phyloP scores from a whole-genome alignment of 2,797 vertebrate genomes.

The Crocidura indochinensis region DNA sequence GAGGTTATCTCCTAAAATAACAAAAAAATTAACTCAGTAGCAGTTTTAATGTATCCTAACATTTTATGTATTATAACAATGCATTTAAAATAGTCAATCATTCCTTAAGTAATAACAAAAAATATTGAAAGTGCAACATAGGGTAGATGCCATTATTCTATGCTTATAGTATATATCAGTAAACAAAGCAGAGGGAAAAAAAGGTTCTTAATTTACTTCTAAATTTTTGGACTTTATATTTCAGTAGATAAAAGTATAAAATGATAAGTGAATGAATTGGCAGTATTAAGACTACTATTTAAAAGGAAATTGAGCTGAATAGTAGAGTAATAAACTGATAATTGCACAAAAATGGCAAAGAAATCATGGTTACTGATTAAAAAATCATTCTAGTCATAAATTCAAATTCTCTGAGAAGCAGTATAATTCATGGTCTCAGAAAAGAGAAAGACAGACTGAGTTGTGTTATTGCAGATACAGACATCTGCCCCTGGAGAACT shows the following conservation, averaged over 20 bases:
- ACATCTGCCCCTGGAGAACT: fast-evolving
- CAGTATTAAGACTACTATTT: background rate
- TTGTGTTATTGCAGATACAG: background rate
- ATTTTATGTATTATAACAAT: background rate
- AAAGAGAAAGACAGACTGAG: fast-evolving
- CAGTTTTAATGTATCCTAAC: background rate
- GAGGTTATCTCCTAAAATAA: background rate
- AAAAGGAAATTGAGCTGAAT: background rate
- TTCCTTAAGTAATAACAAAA: conserved; percentile 31
- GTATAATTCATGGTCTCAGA: fast-evolving
- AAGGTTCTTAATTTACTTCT: too few relatives aligned
- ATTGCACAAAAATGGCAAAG: background rate
- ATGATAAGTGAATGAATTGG: background rate
- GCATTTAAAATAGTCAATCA: background rate
- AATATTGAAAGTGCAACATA: background rate
- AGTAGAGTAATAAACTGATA: background rate
- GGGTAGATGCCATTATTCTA: background rate
- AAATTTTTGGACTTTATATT: background rate
- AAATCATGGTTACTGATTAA: too few relatives aligned
- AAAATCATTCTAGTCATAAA: fast-evolving
- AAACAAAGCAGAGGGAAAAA: background rate
- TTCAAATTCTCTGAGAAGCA: background rate
- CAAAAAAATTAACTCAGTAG: background rate
- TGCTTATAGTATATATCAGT: background rate
- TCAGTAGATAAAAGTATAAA: background rate